Evolutionary conservation across 2,797 vertebrate genomes (phyloP), one percentile per base, ranked within the genome.

Genomic region (Chromis chromis): DNA sequence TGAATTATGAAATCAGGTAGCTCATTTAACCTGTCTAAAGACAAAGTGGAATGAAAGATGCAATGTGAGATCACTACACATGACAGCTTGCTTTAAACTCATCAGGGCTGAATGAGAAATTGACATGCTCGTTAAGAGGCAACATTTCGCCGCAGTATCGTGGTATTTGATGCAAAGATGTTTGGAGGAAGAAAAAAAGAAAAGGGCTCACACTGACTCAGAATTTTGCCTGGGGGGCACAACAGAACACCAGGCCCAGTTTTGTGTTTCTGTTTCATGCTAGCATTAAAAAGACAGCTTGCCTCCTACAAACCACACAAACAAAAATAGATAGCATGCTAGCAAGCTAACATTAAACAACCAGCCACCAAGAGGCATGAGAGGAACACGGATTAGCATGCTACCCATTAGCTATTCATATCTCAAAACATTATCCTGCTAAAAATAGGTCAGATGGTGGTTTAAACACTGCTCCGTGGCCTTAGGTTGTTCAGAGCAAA

Each of bases 311-410:
- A 36, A 36, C 65, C 71, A 69, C 48, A 65, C 64, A 63, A 57
- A 76, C 56, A 70, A 81, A 87, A 90, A 82, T 58, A 85, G 84
- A 81, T 65, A 73, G 53, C 74, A 75, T 68, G 81, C 74, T 76
- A 87, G 79, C 50, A 71, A 33, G 11, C 76, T 65, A 74, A 60
- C 74, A 50, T 40, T 11, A 66, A 82, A 82, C n/a, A 17, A 68
- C 36, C 31, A 77, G 75, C 65, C 57, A 66, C 65, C 62, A 14
- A 70, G 16, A 86, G 65, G 69, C 54, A 81, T 22, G 2, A 19
- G 39, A 70, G 24, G 27, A 60, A 19, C 59, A 21, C n/a, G 58
- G 81, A 87, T 87, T 79, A 76, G 65, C 64, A 69, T 72, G 69
- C 70, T n/a, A 66, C 40, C 59, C 65, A 76, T 81, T 64, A 70